Evolutionary conservation across 1,140 invertebrate genomes (phyloP).

Genomic region (Caenorhabditis brenneri): DNA sequence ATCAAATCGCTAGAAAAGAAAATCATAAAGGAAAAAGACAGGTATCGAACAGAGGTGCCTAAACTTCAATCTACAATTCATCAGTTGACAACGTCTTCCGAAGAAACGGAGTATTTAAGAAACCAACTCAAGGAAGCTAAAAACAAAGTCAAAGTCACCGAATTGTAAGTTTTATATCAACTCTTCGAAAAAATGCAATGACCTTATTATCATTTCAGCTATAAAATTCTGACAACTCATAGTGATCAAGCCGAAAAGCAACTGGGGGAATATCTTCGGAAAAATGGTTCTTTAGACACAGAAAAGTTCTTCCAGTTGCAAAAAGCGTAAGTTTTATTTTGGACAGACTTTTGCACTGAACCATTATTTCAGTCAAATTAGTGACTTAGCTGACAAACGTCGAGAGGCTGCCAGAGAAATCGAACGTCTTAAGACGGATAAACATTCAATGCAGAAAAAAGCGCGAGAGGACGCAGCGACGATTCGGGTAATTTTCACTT

Average conservation of each 20-base stretch:
- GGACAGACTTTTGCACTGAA: background rate
- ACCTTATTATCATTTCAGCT: background rate
- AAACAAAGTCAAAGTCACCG: background rate
- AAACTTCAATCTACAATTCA: background rate
- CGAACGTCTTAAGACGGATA: background rate
- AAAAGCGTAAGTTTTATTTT: background rate
- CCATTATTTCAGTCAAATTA: background rate
- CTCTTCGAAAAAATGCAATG: background rate
- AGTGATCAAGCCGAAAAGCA: background rate
- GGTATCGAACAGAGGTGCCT: background rate
- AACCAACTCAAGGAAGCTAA: background rate
- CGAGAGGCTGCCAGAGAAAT: background rate
- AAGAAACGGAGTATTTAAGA: slow-evolving; percentile 1
- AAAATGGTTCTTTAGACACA: background rate
- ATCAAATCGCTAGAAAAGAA: slow-evolving; percentile 2
- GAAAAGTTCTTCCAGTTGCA: slow-evolving; percentile 12
- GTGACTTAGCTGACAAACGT: background rate
- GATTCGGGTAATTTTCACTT: background rate
- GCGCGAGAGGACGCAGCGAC: background rate
- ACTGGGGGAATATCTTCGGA: background rate
- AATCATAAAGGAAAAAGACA: background rate
- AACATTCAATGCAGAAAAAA: background rate
- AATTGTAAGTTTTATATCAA: background rate
- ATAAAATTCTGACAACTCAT: background rate
- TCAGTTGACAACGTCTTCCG: background rate